Conservation (phyloP, 2,113 vertebrate species). For the Canis aureus region DNA sequence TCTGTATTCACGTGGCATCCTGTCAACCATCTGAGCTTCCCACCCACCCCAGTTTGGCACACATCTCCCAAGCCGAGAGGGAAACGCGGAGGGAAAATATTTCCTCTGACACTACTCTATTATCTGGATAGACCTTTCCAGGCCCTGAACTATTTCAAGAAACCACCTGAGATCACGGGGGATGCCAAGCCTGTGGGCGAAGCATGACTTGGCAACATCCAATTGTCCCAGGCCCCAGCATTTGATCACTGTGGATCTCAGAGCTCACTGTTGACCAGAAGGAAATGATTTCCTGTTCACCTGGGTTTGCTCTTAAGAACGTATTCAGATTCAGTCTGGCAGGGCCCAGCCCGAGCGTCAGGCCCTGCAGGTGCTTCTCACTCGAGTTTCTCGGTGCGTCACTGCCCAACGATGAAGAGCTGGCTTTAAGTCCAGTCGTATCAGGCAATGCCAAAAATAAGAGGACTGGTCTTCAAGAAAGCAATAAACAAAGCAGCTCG, state of each 20-base stretch:
- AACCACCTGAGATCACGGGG: not conserved
- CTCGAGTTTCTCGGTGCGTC: slow-evolving; percentile 58
- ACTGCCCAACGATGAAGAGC: slow-evolving; percentile 43
- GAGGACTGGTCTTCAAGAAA: slow-evolving; percentile 59
- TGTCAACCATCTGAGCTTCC: slow-evolving; percentile 48
- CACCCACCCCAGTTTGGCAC: slow-evolving; percentile 19
- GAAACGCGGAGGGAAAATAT: not conserved
- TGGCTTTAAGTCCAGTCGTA: slow-evolving; percentile 10
- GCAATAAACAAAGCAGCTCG: slow-evolving; percentile 55
- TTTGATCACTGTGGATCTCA: slow-evolving; percentile 30
- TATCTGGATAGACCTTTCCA: slow-evolving; percentile 40
- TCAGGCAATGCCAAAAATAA: slow-evolving; percentile 59
- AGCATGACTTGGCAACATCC: slow-evolving; percentile 38
- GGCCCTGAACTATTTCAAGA: not conserved
- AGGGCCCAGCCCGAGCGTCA: not conserved
- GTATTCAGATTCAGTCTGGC: slow-evolving; percentile 48
- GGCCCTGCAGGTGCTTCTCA: slow-evolving; percentile 66
- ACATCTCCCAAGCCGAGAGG: slow-evolving; percentile 7
- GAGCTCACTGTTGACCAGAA: slow-evolving; percentile 36
- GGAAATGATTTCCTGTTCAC: slow-evolving; percentile 75
- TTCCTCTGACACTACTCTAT: not conserved
- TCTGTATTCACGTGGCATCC: not conserved
- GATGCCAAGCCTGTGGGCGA: slow-evolving; percentile 41
- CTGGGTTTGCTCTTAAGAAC: slow-evolving; percentile 66
- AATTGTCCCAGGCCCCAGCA: not conserved